Percentiles rank a stretch among this genome's conserved stretches.
Evolutionary conservation across 2,113 vertebrate species (phyloP).

Genomic region (human (Homo sapiens)): GRCh38 chr4:6071501-6072000

Average conservation of each 20-base stretch:
- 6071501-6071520: neutral
- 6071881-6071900: neutral
- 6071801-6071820: neutral
- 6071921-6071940: neutral
- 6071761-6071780: neutral
- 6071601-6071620: neutral
- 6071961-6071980: no score
- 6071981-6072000: no score
- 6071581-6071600: neutral
- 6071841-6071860: neutral
- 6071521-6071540: neutral
- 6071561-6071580: neutral
- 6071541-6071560: neutral
- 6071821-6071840: no score
- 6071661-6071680: neutral
- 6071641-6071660: neutral
- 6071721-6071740: neutral
- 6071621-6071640: neutral
- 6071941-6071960: no score
- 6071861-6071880: neutral
- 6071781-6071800: neutral
- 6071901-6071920: neutral
- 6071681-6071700: neutral
- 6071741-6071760: accelerated
- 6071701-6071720: neutral